These are phyloP conservation scores for Lithophane leautieri DNA, from an alignment of 2,888 invertebrate genomes.

Conservation along the genomic window DNA sequence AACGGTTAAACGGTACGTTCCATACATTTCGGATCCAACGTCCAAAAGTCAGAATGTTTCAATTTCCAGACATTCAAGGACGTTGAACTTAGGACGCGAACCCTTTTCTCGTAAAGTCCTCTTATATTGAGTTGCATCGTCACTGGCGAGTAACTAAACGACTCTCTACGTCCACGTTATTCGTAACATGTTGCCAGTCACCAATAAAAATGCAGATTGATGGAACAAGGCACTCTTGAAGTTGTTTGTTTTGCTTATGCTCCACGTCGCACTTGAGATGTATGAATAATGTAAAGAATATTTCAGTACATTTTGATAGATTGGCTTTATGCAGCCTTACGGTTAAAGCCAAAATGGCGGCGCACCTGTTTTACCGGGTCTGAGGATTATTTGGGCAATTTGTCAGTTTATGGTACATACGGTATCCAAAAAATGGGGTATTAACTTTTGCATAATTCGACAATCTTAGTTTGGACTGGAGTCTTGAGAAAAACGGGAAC, in stretches of 20 bases:
- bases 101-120: conserved; percentile 50
- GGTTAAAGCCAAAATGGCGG: conserved; percentile 22
- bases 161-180: conserved; percentile 23
- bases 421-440: neutral
- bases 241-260: conserved; percentile 41
- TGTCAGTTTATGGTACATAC: conserved; percentile 19
- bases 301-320: conserved; percentile 37
- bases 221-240: conserved; percentile 21
- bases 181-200: conserved; percentile 32
- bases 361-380: conserved; percentile 15
- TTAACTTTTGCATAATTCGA: conserved; percentile 17
- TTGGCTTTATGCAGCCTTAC: conserved; percentile 17
- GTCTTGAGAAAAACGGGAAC: neutral
- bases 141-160: conserved; percentile 43
- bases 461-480: neutral
- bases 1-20: conserved; percentile 25
- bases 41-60: conserved; percentile 38
- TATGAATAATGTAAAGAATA: conserved; percentile 41
- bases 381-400: conserved; percentile 25
- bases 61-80: conserved; percentile 41
- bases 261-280: conserved; percentile 13
- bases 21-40: conserved; percentile 30
- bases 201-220: conserved; percentile 52
- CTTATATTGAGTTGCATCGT: conserved; percentile 43
- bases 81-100: conserved; percentile 29